Base-by-base conservation (phyloP, 2,888 invertebrate species). In the Thera britannica region DNA sequence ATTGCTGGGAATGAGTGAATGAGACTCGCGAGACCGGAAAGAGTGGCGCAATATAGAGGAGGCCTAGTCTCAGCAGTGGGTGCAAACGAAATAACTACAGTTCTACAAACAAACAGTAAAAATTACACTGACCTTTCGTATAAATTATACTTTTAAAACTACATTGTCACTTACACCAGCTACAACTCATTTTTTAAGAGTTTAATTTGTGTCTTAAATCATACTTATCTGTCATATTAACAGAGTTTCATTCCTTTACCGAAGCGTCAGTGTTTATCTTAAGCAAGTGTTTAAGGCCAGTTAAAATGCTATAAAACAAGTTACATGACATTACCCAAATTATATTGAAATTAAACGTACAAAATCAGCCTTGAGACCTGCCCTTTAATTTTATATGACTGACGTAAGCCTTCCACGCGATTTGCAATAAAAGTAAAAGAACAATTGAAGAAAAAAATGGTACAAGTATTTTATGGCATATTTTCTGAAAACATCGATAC, bases 321-420 rank as follows among this genome's bases (percentile, higher is more conserved):
- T 70, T 56, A 60, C 60, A 61, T 70, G 70, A 51, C 70, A 71
- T 69, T 67, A 65, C 63, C 66, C 59, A 66, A 67, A 65, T 62
- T 46, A 52, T 65, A 70, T 71, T 65, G 58, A 70, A 72, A 67
- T 68, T 41, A 72, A 68, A 60, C 51, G 65, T 62, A 65, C 55
- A 48, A 61, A 51, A 4, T 2, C 7, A 66, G 41, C 72, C 67
- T 72, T 74, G 67, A 63, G 8, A 54, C 9, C 1, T 70, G 64
- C 66, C 64, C 55, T 73, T 68, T 68, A 67, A 57, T 72, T 65
- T 67, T 64, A 61, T 67, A 55, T 67, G 67, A 73, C 72, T 79
- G 77, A 80, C 66, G 75, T 73, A 78, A 78, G 51, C 61, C 64
- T 55, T 58, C 58, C 67, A 68, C 67, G 58, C 62, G 35, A 68